A percentile compares a stretch with the other conserved stretches of the same genome.
Conservation (phyloP, 2,113 vertebrate genomes). For the Pantherophis guttatus region DNA sequence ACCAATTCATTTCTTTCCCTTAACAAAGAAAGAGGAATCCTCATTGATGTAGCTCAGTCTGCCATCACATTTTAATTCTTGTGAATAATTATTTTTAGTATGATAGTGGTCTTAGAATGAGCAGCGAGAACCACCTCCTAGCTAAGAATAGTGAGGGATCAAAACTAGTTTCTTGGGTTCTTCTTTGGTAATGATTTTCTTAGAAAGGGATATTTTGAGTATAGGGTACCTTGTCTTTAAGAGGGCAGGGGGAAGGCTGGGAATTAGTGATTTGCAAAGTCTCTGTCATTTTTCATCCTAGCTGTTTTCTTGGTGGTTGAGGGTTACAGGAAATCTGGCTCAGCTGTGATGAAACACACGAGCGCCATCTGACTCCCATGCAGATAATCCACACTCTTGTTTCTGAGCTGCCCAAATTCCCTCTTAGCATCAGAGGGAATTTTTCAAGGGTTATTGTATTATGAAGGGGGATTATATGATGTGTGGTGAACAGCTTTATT, state of each 20-base stretch:
- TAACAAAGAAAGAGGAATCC: neutral
- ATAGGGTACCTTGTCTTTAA: neutral
- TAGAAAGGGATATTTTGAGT: neutral
- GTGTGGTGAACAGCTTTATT: no score
- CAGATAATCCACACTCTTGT: slow-evolving; percentile 23
- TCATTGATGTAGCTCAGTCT: neutral
- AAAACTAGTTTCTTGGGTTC: neutral
- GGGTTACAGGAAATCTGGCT: neutral
- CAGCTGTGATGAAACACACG: slow-evolving; percentile 20
- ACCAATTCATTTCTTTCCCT: neutral
- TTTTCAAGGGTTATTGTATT: neutral
- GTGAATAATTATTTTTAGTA: neutral
- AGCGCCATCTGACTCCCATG: neutral
- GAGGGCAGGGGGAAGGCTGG: no score
- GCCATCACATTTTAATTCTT: neutral
- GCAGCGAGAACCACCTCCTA: neutral
- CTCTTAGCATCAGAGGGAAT: neutral
- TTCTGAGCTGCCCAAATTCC: slow-evolving; percentile 19
- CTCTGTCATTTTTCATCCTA: neutral
- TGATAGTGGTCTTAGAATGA: neutral
- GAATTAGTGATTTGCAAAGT: neutral
- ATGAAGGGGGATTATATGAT: neutral
- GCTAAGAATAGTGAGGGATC: neutral
- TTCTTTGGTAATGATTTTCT: neutral
- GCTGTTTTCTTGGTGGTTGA: neutral